phyloP scores from a whole-genome alignment of 2,888 invertebrate species.

The Strigamia transsilvanica region DNA sequence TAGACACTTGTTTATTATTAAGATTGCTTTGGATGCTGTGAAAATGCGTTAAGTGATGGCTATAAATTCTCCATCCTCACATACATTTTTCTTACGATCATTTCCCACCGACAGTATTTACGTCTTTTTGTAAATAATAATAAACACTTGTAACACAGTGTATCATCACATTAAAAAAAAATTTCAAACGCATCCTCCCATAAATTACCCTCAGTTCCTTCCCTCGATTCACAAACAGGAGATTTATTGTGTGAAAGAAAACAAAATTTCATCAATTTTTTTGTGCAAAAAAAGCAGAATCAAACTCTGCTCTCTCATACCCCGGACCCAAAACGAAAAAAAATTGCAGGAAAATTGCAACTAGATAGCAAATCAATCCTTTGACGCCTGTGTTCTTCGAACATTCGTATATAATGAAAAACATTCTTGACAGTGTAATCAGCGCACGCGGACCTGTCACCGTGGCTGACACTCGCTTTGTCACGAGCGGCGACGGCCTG shows the following conservation, averaged over 20 bases:
- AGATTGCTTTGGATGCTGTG: conserved; percentile 47
- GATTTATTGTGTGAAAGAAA: conserved; percentile 19
- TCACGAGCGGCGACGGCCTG: conserved; percentile 49
- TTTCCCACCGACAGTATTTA: conserved; percentile 38
- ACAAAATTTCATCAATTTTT: conserved; percentile 42
- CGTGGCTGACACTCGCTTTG: conserved; percentile 54
- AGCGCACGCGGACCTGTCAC: conserved; percentile 50
- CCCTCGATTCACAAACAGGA: conserved; percentile 25
- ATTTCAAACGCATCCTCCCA: conserved; percentile 17
- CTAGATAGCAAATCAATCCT: conserved; percentile 27
- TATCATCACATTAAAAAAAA: conserved; percentile 10
- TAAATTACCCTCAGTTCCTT: conserved; percentile 21
- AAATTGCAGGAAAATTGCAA: conserved; percentile 31
- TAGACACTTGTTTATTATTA: conserved; percentile 45
- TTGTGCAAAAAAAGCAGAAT: neutral
- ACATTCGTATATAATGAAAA: conserved; percentile 49
- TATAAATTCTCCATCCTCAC: conserved; percentile 36
- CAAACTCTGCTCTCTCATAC: neutral
- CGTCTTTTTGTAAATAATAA: conserved; percentile 24
- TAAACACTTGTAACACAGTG: conserved; percentile 41
- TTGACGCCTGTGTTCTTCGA: conserved; percentile 14
- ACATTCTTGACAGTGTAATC: conserved; percentile 52
- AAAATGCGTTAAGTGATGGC: conserved; percentile 39
- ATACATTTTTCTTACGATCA: conserved; percentile 9
- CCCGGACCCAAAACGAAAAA: neutral